Evolutionary conservation across 1,140 invertebrate genomes (phyloP), one percentile per base, ranked within the genome.

Genomic region (Hyles vespertilio): DNA sequence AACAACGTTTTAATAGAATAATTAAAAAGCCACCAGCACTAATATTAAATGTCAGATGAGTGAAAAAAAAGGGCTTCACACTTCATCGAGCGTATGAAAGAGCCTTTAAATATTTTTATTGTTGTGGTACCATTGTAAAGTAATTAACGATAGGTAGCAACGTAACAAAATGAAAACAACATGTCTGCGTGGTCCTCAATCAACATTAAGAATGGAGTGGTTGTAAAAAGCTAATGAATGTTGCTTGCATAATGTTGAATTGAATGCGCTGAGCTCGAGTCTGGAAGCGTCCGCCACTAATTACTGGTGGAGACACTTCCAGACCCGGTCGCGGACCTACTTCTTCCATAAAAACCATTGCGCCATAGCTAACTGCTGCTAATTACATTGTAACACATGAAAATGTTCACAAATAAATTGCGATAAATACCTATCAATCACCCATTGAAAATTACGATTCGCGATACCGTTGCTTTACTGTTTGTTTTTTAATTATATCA

Each of bases 181-280:
- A 52, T 12, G 47, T 53, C 50, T 40, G 48, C 46, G 54, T 56
- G 54, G 43, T 56, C 59, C 36, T 12, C 36, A 49, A 58, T 58
- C 53, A 46, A 56, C 60, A 62, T 62, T 58, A 62, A 58, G 52
- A 58, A 53, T 9, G 51, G 51, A 33, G 45, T 34, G 46, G 2
- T 46, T 52, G 43, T 61, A 61, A 62, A 62, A 62, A 62, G n/a
- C 45, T 62, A 53, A 36, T 62, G 50, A 56, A 45, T 58, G 61
- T 40, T 46, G 33, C 47, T 55, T 59, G 51, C 51, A 63, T 63
- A 59, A 63, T 63, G 49, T 63, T 63, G 51, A 58, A 63, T 58
- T 58, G 56, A 63, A 63, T 58, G 56, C 44, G 57, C 55, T 63
- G 32, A 43, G 53, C 10, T 56, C 32, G 46, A 45, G 36, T 43